Percentiles rank a stretch among this genome's conserved stretches.
Conservation (phyloP, 2,113 vertebrate genomes). For the Pseudopodoces humilis region DNA sequence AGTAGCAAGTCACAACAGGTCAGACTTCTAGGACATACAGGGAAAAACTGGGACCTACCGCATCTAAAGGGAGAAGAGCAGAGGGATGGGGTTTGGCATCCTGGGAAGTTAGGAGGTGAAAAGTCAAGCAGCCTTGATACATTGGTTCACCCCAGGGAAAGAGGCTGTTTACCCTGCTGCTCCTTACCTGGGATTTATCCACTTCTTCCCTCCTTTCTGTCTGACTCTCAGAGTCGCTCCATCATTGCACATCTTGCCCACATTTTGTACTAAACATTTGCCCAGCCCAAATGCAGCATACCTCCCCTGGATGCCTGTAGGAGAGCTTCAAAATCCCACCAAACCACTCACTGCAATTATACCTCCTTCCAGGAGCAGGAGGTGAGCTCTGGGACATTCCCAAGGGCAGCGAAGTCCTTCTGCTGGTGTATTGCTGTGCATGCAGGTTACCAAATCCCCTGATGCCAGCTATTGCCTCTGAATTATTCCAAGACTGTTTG, state of each 20-base stretch:
- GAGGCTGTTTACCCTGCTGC: background rate
- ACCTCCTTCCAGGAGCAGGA: background rate
- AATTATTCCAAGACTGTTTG: background rate
- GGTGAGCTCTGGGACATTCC: background rate
- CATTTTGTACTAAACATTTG: background rate
- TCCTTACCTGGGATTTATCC: background rate
- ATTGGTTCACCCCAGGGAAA: background rate
- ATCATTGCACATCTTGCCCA: background rate
- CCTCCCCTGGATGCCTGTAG: background rate
- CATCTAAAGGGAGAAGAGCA: background rate
- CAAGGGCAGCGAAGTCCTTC: background rate
- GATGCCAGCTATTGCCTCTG: background rate
- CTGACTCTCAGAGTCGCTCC: background rate
- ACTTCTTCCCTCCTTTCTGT: background rate
- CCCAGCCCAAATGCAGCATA: background rate
- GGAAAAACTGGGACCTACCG: background rate
- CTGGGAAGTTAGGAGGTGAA: background rate
- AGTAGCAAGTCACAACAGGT: rapidly evolving
- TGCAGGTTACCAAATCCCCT: background rate
- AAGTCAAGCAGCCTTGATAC: background rate
- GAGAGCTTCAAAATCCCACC: background rate
- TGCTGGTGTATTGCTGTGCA: rapidly evolving
- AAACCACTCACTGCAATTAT: background rate
- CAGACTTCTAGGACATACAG: background rate
- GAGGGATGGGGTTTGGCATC: background rate